phyloP scores from a whole-genome alignment of 2,888 invertebrate genomes.

The Hetaerina titia region DNA sequence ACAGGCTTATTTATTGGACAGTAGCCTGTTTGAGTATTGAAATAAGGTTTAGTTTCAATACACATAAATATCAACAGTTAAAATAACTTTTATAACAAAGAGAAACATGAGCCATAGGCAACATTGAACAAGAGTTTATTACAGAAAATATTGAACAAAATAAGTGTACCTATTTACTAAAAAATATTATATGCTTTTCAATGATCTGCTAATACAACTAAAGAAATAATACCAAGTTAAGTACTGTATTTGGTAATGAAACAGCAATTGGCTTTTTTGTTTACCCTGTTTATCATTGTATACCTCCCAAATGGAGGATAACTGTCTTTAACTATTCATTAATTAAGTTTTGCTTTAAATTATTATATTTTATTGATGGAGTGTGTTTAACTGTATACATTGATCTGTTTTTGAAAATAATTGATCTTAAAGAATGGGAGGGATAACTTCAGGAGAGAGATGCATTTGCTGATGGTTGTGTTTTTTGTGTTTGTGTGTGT shows the following conservation, averaged over 20 bases:
- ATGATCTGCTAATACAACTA: constrained; percentile 32
- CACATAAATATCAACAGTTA: neutral
- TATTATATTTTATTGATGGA: constrained; percentile 14
- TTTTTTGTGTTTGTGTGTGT: constrained; percentile 47
- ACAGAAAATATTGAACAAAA: neutral
- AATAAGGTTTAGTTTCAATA: neutral
- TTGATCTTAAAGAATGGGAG: constrained; percentile 8
- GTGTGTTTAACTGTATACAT: neutral
- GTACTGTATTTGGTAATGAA: constrained; percentile 24
- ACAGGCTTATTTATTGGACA: constrained; percentile 20
- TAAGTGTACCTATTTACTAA: neutral
- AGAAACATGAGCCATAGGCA: neutral
- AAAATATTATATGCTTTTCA: neutral
- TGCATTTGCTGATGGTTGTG: constrained; percentile 29
- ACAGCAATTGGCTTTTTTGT: constrained; percentile 52
- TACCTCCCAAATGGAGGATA: constrained; percentile 29
- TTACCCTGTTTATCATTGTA: constrained; percentile 64
- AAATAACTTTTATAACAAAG: neutral
- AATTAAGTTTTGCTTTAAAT: constrained; percentile 34
- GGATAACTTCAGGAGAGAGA: constrained; percentile 6
- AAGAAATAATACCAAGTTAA: constrained; percentile 15
- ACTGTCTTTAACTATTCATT: constrained; percentile 51
- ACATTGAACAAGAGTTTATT: neutral
- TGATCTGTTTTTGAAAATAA: constrained; percentile 44
- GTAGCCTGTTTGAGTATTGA: neutral